Evolutionary conservation across 1,140 invertebrate genomes (phyloP), one percentile per base, ranked within the genome.

Genomic region (Acyrthosiphon pisum): DNA sequence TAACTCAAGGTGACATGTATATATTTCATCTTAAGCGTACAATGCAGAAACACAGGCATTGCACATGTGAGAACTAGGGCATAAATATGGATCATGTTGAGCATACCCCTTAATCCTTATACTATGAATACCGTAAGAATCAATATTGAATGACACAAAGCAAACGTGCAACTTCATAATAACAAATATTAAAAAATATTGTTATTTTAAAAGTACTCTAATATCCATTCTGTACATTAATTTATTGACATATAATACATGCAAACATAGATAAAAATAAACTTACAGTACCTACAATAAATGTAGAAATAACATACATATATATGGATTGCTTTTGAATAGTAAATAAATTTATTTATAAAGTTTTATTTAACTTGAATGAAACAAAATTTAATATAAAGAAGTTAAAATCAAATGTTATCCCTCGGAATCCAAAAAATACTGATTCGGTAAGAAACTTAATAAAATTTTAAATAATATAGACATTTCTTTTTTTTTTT

Each of bases 141-240:
- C 3, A 37, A 76, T 30, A n/a, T 22, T 44, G 44, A 26, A 81
- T 89, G 46, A 93, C 23, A 81, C 22, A 81, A 93, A 93, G 89
- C 56, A 93, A 50, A 83, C 87, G n/a, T 87, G 81, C 90, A 76
- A 90, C 60, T 60, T 93, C 26, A 93, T 35, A 87, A 84, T 41
- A 83, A 93, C 37, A 76, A 76, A 76, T 76, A 76, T 76, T 44
- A 93, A 89, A 41, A 30, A 68, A 68, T 44, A 86, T 46, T 37
- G 35, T 22, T 14, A 76, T 84, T 92, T 48, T 22, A 18, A 50
- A 30, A n/a, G n/a, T n/a, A n/a, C n/a, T n/a, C n/a, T n/a, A n/a
- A n/a, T n/a, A 48, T 50, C 7, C 86, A 50, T 48, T 88, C 18
- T 88, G 76, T 81, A 84, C 26, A 56, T 90, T 41, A 35, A n/a